Evolutionary conservation across 2,797 vertebrate genomes (phyloP), one percentile per base, ranked within the genome.

Genomic region (Vipera latastei): DNA sequence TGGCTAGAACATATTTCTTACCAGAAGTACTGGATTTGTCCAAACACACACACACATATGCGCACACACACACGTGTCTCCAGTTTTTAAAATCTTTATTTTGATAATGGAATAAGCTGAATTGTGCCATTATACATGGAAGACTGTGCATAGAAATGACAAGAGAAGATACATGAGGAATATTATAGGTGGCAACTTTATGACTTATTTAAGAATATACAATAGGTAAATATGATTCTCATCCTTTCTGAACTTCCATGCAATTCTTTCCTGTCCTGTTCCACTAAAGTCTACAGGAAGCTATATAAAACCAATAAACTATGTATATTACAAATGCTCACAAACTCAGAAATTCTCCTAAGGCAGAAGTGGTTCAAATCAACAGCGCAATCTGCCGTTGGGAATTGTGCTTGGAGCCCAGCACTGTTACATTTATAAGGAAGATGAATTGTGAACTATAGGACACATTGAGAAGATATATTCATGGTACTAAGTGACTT

Each of bases 281-380:
- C 22, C 55, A 48, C 13, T 60, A n/a, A 53, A 51, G 2, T 63
- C 28, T n/a, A 16, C 32, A 22, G 8, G 26, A 61, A n/a, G 11
- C 78, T n/a, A 93, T 88, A 53, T 85, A 90, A 94, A 93, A 83
- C 57, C 86, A 93, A 94, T 89, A 12, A 93, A 93, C 88, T 90
- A 38, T 91, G 56, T 92, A 96, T 95, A 87, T 22, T 94, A n/a
- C 28, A 73, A 59, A 57, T 93, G 90, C 90, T 94, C 86, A 22
- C 0, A 32, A 89, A 85, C 93, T 95, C 86, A 92, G 91, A 86
- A 94, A 92, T 92, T 90, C 61, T 73, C 83, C 22, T 69, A 26
- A 93, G 90, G 91, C 91, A 89, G 0, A 56, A 92, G 16, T 1
- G 69, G 88, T 55, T 44, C 59, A 93, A 89, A 94, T 57, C 88